Base-by-base conservation (phyloP, 2,113 vertebrate species). In the Gyps fulvus region DNA sequence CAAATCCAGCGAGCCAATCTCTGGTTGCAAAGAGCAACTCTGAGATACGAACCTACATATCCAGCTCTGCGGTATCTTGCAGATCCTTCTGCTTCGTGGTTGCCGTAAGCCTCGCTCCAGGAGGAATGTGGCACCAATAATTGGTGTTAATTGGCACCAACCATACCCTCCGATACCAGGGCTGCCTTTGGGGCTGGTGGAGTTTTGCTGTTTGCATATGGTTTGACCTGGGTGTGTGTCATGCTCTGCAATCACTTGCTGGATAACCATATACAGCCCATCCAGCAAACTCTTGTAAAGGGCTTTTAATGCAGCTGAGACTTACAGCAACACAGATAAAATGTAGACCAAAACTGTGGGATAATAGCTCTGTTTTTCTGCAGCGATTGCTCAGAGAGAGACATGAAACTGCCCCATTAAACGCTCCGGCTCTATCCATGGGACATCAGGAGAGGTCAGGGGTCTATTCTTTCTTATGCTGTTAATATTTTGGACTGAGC, bases 41-140 rank as follows among this genome's bases (percentile, higher is more conserved):
- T 0, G 40, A 42, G 40, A 6, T 12, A 6, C 2, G 1, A 38
- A 54, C 49, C 52, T 77, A 11, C 23, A 0, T 1, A 1, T 2
- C 19, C 18, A n/a, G 36, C 62, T 57, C 50, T n/a, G 25, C 2
- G 4, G 29, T 22, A 4, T 43, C 57, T 11, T 7, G 20, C 55
- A 7, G 47, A 14, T 52, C 70, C 76, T 55, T 13, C 67, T 66
- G 21, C 58, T 34, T 2, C 2, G 2, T 2, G 40, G 6, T 16
- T 42, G n/a, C 72, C 5, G 0, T 8, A 9, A 73, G 29, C 47
- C 36, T 52, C 5, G 0, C 50, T n/a, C 50, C 45, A 2, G 63
- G 36, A 66, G 71, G 71, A 67, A 38, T 2, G 42, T 3, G 71
- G 58, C 54, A 7, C 65, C 4, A 1, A 23, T 49, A 69, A 77